These are phyloP conservation scores for Anolis carolinensis DNA, from an alignment of 2,113 vertebrate genomes.

Conservation along the genomic window DNA sequence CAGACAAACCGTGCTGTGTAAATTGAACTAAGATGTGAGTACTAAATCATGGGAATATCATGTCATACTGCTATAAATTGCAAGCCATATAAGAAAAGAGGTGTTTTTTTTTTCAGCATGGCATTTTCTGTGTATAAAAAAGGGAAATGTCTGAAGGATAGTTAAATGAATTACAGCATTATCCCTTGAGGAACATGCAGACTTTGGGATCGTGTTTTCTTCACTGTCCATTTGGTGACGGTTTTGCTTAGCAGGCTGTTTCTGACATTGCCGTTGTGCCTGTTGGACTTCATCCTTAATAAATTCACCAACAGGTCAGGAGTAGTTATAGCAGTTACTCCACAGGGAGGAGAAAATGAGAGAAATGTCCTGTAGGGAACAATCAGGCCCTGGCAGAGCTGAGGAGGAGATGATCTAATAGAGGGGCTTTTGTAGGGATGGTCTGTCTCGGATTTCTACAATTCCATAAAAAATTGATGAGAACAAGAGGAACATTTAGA, in stretches of 20 bases:
- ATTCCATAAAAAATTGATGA: conserved; percentile 24
- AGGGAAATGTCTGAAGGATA: not conserved
- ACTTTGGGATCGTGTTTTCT: not conserved
- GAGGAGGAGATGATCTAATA: not conserved
- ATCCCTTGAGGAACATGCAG: not conserved
- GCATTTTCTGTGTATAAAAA: too few species aligned
- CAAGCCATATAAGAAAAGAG: not conserved
- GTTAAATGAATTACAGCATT: fast-evolving
- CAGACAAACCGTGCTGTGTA: not conserved
- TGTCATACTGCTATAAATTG: not conserved
- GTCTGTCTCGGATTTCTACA: not conserved
- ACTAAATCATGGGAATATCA: not conserved
- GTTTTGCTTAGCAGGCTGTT: not conserved
- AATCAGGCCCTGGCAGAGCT: not conserved
- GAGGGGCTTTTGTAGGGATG: not conserved
- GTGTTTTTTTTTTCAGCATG: not conserved
- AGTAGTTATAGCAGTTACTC: not conserved
- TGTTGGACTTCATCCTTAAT: not conserved
- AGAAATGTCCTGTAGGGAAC: conserved; percentile 4
- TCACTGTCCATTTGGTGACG: fast-evolving
- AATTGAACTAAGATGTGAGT: not conserved
- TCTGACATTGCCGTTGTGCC: not conserved
- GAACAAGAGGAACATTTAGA: conserved; percentile 14
- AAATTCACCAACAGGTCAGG: not conserved
- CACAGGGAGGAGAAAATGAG: conserved; percentile 15